Conservation (phyloP, 2,888 invertebrate genomes). For the Saturnia japonica region DNA sequence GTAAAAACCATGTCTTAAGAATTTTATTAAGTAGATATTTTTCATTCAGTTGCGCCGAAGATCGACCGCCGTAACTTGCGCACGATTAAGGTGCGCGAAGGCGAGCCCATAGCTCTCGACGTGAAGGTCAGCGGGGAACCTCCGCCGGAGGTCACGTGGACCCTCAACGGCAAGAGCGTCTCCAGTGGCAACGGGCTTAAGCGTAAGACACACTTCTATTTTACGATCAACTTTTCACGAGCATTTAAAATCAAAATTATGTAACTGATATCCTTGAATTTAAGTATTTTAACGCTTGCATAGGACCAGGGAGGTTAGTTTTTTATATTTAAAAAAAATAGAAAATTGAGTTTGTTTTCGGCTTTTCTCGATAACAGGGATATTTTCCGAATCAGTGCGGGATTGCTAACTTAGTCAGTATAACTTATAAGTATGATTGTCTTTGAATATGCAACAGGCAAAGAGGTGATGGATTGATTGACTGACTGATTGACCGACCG, state of each 20-base stretch:
- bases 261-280: no score
- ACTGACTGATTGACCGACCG: no score
- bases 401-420: no score
- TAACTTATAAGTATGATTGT: no score
- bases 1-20: neutral
- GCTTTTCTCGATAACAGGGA: no score
- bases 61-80: constrained; percentile 95
- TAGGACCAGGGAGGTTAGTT: no score
- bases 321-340: no score
- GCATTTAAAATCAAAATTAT: neutral
- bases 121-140: constrained; percentile 96
- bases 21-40: neutral
- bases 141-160: constrained; percentile 94
- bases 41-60: constrained; percentile 92
- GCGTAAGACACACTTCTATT: constrained; percentile 45
- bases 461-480: no score
- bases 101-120: constrained; percentile 94
- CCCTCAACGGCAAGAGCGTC: constrained; percentile 89
- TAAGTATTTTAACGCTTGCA: no score
- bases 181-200: constrained; percentile 80
- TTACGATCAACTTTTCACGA: neutral
- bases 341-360: no score
- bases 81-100: constrained; percentile 93
- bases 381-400: no score
- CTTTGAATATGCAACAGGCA: no score